A percentile compares a stretch with the other conserved stretches of the same genome.
These are phyloP conservation scores for Noctua comes DNA, from an alignment of 2,888 invertebrate genomes.

Conservation along the genomic window DNA sequence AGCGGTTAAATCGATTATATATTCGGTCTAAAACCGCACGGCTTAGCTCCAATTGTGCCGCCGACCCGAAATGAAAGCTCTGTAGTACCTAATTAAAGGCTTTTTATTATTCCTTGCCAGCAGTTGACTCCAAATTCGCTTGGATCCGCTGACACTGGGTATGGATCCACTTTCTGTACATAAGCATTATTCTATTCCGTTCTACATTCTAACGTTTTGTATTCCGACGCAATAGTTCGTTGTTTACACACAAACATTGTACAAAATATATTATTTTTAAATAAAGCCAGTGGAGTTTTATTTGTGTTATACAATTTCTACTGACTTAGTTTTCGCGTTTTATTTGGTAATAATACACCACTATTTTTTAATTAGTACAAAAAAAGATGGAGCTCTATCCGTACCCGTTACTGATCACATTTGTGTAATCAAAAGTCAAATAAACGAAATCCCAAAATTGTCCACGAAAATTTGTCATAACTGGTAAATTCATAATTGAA, in stretches of 20 bases:
- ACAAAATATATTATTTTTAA: constrained; percentile 86
- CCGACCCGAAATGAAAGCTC: background rate
- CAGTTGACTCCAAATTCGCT: constrained; percentile 22
- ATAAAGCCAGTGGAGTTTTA: constrained; percentile 79
- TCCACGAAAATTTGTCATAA: too few relatives aligned
- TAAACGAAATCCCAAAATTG: too few relatives aligned
- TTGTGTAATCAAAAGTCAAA: too few relatives aligned
- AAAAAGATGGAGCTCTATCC: too few relatives aligned
- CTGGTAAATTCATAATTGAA: too few relatives aligned
- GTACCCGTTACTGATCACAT: too few relatives aligned
- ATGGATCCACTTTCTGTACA: constrained; percentile 23
- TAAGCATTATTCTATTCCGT: constrained; percentile 52
- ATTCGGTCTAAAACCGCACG: background rate
- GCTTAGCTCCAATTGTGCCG: background rate
- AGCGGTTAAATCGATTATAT: background rate
- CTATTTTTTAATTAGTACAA: too few relatives aligned
- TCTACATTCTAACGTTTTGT: constrained; percentile 62
- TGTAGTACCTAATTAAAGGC: background rate
- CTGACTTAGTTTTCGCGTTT: background rate
- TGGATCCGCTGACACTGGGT: constrained; percentile 17
- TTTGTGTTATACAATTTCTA: constrained; percentile 30
- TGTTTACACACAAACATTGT: constrained; percentile 74
- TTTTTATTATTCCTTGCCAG: constrained; percentile 31
- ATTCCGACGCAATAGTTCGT: constrained; percentile 55
- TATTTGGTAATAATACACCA: background rate